Evolutionary conservation across 1,140 invertebrate genomes (phyloP).

Genomic region (Drosophila chauvacae): DNA sequence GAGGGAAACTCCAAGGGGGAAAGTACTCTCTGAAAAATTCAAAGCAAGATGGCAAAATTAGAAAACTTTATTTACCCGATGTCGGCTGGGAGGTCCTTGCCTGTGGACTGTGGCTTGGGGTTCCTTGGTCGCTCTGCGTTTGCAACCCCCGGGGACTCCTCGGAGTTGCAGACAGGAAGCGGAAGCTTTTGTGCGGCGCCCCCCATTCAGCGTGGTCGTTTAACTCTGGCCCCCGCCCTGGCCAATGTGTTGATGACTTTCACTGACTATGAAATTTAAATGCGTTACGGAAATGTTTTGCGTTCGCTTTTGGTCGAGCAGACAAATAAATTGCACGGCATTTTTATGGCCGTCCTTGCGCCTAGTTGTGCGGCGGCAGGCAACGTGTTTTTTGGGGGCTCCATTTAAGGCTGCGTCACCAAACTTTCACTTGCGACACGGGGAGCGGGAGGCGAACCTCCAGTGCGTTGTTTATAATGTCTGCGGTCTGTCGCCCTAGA

Average conservation of each 20-base stretch:
- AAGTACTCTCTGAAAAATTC: conserved; percentile 62
- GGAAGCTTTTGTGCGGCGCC: conserved; percentile 78
- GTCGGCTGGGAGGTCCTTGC: conserved; percentile 52
- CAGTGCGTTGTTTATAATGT: conserved; percentile 75
- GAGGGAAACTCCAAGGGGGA: conserved; percentile 30
- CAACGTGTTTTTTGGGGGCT: conserved; percentile 31
- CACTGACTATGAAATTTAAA: conserved; percentile 83
- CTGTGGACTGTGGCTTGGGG: conserved; percentile 16
- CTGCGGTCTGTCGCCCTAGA: conserved; percentile 78
- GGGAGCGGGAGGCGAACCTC: conserved; percentile 8
- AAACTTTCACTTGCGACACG: conserved; percentile 66
- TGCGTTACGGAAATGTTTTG: conserved; percentile 81
- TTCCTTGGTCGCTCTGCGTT: conserved; percentile 27
- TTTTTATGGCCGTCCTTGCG: conserved; percentile 78
- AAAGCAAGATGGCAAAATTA: conserved; percentile 80
- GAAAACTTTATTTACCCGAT: conserved; percentile 79
- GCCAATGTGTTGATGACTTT: conserved; percentile 80
- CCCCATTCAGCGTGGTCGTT: conserved; percentile 12
- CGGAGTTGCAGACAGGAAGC: conserved; percentile 76
- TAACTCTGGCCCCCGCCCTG: conserved; percentile 17
- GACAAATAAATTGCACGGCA: conserved; percentile 77
- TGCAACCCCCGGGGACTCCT: conserved; percentile 81
- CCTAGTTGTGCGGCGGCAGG: conserved; percentile 71
- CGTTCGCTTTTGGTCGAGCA: conserved; percentile 55
- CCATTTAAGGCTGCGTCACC: conserved; percentile 69